phyloP scores from a whole-genome alignment of 2,797 vertebrate genomes.

The Luscinia megarhynchos region DNA sequence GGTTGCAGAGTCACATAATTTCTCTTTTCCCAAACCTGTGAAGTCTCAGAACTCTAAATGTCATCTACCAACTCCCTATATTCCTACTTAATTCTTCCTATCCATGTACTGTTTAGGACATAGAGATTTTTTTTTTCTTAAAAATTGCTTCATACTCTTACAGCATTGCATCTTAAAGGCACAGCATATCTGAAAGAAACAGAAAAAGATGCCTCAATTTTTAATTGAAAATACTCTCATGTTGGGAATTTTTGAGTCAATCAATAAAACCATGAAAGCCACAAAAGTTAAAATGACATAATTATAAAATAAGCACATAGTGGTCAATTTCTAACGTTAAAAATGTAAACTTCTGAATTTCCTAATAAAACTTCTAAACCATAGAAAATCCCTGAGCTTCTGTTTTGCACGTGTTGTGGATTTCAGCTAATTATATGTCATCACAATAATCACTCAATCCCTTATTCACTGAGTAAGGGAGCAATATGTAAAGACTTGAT shows the following conservation, averaged over 20 bases:
- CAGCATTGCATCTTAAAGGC: neutral
- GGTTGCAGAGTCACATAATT: neutral
- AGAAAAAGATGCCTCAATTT: neutral
- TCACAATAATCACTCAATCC: neutral
- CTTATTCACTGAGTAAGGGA: neutral
- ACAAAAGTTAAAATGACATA: neutral
- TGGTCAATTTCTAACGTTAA: neutral
- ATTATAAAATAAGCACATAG: neutral
- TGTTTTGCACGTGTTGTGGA: neutral
- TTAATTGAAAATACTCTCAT: neutral
- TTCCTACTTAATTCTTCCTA: neutral
- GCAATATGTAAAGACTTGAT: neutral
- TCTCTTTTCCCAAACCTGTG: neutral
- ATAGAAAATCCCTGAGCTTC: neutral
- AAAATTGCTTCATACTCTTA: neutral
- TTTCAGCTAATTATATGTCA: neutral
- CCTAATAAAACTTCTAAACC: neutral
- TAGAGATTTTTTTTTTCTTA: neutral
- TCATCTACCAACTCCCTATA: neutral
- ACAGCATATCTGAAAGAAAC: neutral
- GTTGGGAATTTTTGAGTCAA: neutral
- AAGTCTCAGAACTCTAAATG: neutral
- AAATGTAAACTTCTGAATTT: neutral
- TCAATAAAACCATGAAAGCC: neutral
- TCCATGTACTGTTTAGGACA: neutral